These are phyloP conservation scores for Xenopus tropicalis DNA, from an alignment of 2,113 vertebrate genomes.

Conservation along the genomic window UCB_Xtro_10.0 CM004443.2:59848501-59849000, in stretches of 20 bases:
- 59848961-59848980: slow-evolving; percentile 32
- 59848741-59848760: slow-evolving; percentile 21
- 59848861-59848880: slow-evolving; percentile 36
- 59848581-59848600: too few species aligned
- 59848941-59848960: slow-evolving; percentile 37
- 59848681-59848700: not conserved
- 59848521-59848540: too few species aligned
- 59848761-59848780: slow-evolving; percentile 43
- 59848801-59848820: slow-evolving; percentile 34
- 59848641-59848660: too few species aligned
- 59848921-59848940: slow-evolving; percentile 37
- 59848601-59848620: too few species aligned
- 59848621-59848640: too few species aligned
- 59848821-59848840: slow-evolving; percentile 38
- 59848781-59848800: slow-evolving; percentile 37
- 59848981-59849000: slow-evolving; percentile 22
- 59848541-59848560: too few species aligned
- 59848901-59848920: slow-evolving; percentile 15
- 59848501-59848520: too few species aligned
- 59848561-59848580: too few species aligned
- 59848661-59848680: not conserved
- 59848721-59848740: slow-evolving; percentile 24
- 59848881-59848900: slow-evolving; percentile 39
- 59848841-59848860: slow-evolving; percentile 42
- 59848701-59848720: not conserved